These are phyloP conservation scores for Timema cristinae DNA, from an alignment of 2,888 invertebrate species.

Conservation along the genomic window DNA sequence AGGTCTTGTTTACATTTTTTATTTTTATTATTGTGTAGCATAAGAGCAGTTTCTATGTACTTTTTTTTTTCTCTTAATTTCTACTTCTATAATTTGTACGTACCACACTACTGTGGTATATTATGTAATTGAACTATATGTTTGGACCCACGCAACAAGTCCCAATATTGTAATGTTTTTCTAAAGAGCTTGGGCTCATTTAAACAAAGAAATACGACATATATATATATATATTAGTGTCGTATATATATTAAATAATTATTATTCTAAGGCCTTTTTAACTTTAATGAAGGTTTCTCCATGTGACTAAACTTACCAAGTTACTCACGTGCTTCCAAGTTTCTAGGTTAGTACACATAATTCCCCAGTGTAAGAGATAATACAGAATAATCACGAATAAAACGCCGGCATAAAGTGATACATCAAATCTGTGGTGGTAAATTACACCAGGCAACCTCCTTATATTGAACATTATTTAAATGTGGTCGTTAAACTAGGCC, in stretches of 20 bases:
- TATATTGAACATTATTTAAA: constrained; percentile 23
- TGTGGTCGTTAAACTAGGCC: neutral
- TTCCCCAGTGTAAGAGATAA: constrained; percentile 53
- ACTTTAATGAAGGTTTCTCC: too few species aligned
- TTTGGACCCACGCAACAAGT: too few species aligned
- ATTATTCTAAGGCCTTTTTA: neutral
- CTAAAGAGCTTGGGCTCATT: too few species aligned
- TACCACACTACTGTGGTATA: too few species aligned
- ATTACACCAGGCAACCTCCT: constrained; percentile 25
- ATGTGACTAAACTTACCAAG: constrained; percentile 22
- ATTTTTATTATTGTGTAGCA: too few species aligned
- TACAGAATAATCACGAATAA: constrained; percentile 45
- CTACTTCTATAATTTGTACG: too few species aligned
- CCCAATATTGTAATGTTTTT: too few species aligned
- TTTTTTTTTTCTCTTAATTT: too few species aligned
- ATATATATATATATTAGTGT: constrained; percentile 12
- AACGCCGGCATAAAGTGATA: constrained; percentile 37
- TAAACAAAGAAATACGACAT: too few species aligned
- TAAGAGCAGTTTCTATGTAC: too few species aligned
- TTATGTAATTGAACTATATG: too few species aligned
- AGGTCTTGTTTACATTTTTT: too few species aligned
- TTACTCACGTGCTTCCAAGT: constrained; percentile 51
- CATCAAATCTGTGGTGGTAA: constrained; percentile 30
- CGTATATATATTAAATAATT: neutral
- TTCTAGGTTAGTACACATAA: constrained; percentile 56